phyloP scores from a whole-genome alignment of 2,113 vertebrate species.

The Spheniscus mendiculus region DNA sequence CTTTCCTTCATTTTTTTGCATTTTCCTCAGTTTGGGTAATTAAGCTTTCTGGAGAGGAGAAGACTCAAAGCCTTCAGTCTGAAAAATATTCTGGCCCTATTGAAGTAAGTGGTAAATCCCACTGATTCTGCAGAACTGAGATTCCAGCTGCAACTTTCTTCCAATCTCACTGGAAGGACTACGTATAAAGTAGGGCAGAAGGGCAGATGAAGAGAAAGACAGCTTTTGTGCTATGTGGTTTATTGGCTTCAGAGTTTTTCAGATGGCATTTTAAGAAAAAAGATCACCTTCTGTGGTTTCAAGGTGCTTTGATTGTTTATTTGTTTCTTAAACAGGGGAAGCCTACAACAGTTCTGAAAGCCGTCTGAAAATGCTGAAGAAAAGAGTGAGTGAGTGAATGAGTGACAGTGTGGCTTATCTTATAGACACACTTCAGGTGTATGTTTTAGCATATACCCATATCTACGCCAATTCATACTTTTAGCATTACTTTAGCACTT shows the following conservation, averaged over 20 bases:
- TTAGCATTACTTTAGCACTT: not conserved
- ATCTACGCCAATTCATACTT: not conserved
- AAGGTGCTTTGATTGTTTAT: not conserved
- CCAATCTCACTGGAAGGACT: not conserved
- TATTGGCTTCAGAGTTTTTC: not conserved
- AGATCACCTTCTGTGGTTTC: not conserved
- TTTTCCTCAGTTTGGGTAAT: not conserved
- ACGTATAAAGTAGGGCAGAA: not conserved
- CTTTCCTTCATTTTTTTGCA: accelerated
- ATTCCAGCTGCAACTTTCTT: not conserved
- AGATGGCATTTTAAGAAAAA: not conserved
- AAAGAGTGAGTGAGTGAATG: not conserved
- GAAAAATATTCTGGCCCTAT: not conserved
- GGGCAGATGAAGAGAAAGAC: not conserved
- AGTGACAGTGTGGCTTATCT: not conserved
- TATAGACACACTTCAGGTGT: not conserved
- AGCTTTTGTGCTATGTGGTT: not conserved
- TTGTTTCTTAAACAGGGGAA: not conserved
- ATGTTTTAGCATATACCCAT: not conserved
- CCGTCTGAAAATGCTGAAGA: not conserved
- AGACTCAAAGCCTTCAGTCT: not conserved
- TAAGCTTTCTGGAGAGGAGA: not conserved
- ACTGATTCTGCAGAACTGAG: not conserved
- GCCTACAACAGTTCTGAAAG: not conserved
- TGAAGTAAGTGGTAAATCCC: too few species aligned